Percentiles rank a stretch among this genome's conserved stretches.
Evolutionary conservation across 1,140 invertebrate species (phyloP).

Genomic region (Caerostris extrusa): DNA sequence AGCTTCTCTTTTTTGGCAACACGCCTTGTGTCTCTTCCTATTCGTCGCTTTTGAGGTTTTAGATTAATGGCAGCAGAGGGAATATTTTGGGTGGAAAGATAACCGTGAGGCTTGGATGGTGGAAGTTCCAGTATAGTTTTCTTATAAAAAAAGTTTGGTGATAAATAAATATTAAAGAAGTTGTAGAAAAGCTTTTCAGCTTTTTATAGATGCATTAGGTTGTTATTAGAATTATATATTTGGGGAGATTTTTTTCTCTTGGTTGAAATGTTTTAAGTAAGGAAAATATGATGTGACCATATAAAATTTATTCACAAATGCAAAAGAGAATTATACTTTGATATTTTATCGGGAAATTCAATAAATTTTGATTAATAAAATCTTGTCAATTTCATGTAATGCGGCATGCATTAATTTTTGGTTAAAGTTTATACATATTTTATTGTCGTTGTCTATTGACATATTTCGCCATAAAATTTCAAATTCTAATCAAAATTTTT

Average conservation of each 20-base stretch:
- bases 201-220: neutral
- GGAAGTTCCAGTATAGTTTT: neutral
- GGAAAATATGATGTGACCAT: too few relatives aligned
- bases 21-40: neutral
- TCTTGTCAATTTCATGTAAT: too few relatives aligned
- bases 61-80: neutral
- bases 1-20: constrained; percentile 48
- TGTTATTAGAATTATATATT: neutral
- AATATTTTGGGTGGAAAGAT: neutral
- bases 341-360: too few relatives aligned
- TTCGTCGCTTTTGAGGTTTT: neutral
- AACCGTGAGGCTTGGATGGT: neutral
- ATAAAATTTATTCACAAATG: too few relatives aligned
- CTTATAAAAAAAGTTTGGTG: neutral
- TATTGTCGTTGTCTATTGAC: too few relatives aligned
- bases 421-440: too few relatives aligned
- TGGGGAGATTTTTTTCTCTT: neutral
- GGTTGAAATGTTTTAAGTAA: too few relatives aligned
- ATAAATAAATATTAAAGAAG: neutral
- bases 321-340: too few relatives aligned
- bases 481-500: too few relatives aligned
- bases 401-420: too few relatives aligned
- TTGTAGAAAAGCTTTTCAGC: neutral
- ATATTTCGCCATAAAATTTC: too few relatives aligned
- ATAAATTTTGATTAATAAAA: too few relatives aligned